A percentile compares a stretch with the other conserved stretches of the same genome.
Evolutionary conservation across 2,113 vertebrate genomes (phyloP).

Genomic region (Pontoporia blainvillei): DNA sequence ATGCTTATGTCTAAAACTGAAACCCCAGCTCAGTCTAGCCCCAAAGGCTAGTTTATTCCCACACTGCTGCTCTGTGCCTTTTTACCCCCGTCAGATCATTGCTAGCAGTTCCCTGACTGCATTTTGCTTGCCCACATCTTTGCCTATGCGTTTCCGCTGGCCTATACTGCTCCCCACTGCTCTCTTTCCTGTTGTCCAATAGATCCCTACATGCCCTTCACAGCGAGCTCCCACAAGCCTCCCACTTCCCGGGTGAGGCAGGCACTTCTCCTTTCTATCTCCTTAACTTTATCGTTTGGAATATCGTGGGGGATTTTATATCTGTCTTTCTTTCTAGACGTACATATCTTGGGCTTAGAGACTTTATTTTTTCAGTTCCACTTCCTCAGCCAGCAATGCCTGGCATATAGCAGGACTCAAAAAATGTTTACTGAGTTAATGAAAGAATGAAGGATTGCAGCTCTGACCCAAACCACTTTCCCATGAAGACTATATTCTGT

Average conservation of each 20-base stretch:
- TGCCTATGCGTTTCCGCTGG: background rate
- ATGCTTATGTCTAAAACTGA: background rate
- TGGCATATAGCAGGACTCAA: background rate
- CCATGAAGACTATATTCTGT: background rate
- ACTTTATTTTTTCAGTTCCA: background rate
- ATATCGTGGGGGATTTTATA: background rate
- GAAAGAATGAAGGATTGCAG: background rate
- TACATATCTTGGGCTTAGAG: background rate
- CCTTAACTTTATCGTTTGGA: background rate
- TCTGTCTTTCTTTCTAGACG: background rate
- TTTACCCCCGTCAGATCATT: fast-evolving
- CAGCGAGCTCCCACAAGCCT: background rate
- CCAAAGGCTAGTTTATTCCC: background rate
- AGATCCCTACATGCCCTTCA: background rate
- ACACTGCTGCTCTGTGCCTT: background rate
- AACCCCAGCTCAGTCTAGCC: background rate
- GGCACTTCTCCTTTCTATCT: background rate
- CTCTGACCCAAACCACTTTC: background rate
- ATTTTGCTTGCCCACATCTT: background rate
- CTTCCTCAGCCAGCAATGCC: background rate
- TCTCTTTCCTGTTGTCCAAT: too few relatives aligned
- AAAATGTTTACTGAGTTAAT: background rate
- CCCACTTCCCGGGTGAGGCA: background rate
- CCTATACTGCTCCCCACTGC: fast-evolving
- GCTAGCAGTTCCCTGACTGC: too few relatives aligned